phyloP scores from a whole-genome alignment of 2,888 invertebrate species.

The Caenorhabditis parvicauda region DNA sequence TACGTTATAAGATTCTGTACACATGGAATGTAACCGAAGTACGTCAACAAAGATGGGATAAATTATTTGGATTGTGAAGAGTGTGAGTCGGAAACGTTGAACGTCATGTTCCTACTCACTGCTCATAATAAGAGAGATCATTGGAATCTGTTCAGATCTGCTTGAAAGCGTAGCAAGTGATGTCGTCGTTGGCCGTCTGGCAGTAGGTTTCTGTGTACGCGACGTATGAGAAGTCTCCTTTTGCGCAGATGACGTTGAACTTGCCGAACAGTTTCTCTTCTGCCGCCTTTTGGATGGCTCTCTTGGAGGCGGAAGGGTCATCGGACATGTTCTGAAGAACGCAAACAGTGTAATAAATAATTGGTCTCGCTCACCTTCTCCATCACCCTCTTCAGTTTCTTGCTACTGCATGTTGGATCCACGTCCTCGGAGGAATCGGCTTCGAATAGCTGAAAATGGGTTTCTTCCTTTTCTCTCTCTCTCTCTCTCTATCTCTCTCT shows the following conservation, averaged over 20 bases:
- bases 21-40: too few relatives aligned
- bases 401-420: conserved; percentile 58
- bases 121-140: conserved; percentile 18
- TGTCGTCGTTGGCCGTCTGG: conserved; percentile 52
- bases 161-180: conserved; percentile 60
- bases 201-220: conserved; percentile 54
- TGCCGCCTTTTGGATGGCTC: conserved; percentile 60
- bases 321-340: conserved; percentile 51
- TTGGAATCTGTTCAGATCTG: conserved; percentile 35
- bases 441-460: conserved; percentile 31
- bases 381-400: conserved; percentile 53
- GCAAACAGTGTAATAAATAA: background rate
- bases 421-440: conserved; percentile 36
- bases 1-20: too few relatives aligned
- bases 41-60: too few relatives aligned
- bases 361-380: conserved; percentile 39
- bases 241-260: conserved; percentile 59
- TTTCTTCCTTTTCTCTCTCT: background rate
- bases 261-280: conserved; percentile 55
- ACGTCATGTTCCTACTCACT: too few relatives aligned
- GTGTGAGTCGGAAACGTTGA: too few relatives aligned
- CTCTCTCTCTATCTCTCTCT: background rate
- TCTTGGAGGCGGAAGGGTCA: conserved; percentile 56
- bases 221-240: conserved; percentile 58
- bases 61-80: too few relatives aligned